phyloP scores from a whole-genome alignment of 2,113 vertebrate genomes.

The Spizaetus ornatus region DNA sequence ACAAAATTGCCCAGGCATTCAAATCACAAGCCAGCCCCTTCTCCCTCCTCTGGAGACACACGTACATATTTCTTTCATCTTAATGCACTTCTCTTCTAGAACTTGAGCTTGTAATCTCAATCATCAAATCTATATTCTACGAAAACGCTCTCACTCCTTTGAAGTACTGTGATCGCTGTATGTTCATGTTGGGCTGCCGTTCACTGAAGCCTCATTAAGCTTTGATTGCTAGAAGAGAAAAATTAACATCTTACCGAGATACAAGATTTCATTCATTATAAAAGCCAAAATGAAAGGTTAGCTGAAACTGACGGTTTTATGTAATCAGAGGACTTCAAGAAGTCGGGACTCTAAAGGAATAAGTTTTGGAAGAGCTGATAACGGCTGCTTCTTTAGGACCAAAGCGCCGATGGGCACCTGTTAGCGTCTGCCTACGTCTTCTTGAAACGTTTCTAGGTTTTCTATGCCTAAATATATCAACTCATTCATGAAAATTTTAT shows the following conservation, averaged over 20 bases:
- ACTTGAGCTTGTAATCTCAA: background rate
- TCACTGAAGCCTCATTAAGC: background rate
- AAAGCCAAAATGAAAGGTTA: background rate
- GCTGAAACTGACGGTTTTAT: background rate
- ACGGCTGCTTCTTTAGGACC: background rate
- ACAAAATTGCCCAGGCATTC: background rate
- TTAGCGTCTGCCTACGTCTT: rapidly evolving
- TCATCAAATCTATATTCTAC: background rate
- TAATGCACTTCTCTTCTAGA: background rate
- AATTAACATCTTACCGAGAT: background rate
- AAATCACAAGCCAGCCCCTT: background rate
- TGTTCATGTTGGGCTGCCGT: background rate
- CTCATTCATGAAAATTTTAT: background rate
- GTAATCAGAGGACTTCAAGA: background rate
- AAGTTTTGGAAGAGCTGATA: background rate
- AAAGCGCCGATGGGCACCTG: rapidly evolving
- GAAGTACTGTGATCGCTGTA: rapidly evolving
- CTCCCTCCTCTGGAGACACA: background rate
- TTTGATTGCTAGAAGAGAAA: background rate
- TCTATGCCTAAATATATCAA: background rate
- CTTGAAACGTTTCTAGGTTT: background rate
- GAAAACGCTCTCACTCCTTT: background rate
- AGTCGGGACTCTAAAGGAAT: background rate
- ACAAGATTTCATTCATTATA: background rate
- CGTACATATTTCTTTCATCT: background rate